Base-by-base conservation (phyloP, 2,113 vertebrate species). In the Ammodramus savannarum region DNA sequence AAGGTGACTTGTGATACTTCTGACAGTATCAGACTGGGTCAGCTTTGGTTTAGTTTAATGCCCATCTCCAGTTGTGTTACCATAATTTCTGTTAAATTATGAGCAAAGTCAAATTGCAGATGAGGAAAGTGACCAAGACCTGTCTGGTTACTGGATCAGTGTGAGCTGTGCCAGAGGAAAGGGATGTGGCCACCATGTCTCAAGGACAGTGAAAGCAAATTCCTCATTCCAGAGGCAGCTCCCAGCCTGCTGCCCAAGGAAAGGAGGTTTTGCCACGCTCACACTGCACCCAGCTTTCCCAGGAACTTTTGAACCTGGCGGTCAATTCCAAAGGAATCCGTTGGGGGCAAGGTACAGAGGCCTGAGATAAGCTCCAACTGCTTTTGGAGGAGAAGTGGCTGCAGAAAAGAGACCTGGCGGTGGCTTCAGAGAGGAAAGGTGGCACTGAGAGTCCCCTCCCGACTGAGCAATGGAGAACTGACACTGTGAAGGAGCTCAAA, bases 241-340 rank as follows among this genome's bases (percentile, higher is more conserved):
- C 59, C 49, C 36, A 61, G 16, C 31, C 4, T 1, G 23, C 15
- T 72, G 39, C 52, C n/a, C 31, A 16, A 65, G 39, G 61, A 93
- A 94, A 89, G 1, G 0, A 59, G 0, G 0, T 21, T 78, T 51
- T 92, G 31, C 44, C 29, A 8, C 3, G 32, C 17, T 65, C 85
- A 69, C 22, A 34, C 8, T 5, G 26, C 10, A 5, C 2, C 2
- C 15, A 48, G 20, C 38, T 80, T 72, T 90, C n/a, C 59, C 59
- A 74, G 69, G 59, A 93, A 67, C 85, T 94, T 88, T 74, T 90
- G 90, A 92, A 95, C 88, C 55, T 34, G 43, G 32, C 21, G 1
- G 46, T 57, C 66, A 93, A 32, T 63, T 88, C 63, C 79, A 88
- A 43, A 5, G 15, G 82, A 43, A 77, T n/a, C 22, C 43, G 13